Evolutionary conservation across 2,113 vertebrate genomes (phyloP).

Genomic region (Orycteropus afer): DNA sequence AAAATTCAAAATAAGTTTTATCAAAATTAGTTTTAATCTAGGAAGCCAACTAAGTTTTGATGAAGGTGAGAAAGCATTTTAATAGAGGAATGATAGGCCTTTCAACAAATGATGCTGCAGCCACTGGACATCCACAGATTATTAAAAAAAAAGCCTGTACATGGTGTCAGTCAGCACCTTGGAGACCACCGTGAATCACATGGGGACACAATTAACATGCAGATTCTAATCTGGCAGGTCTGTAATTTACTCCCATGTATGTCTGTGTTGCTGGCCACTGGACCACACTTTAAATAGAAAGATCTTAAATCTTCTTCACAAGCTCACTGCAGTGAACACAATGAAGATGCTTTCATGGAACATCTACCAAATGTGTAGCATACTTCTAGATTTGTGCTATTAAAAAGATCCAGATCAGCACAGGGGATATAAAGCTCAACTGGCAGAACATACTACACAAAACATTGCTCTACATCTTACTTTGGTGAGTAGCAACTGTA

Average conservation of each 20-base stretch:
- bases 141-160: background rate
- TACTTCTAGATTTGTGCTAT: background rate
- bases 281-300: background rate
- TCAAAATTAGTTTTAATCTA: too few species aligned
- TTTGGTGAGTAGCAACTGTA: too few species aligned
- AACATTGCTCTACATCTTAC: too few species aligned
- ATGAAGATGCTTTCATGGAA: too few species aligned
- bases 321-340: background rate
- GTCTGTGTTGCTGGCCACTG: background rate
- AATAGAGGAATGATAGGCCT: background rate
- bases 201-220: background rate
- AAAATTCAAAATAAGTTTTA: too few species aligned
- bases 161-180: background rate
- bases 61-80: too few species aligned
- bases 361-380: too few species aligned
- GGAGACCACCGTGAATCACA: background rate
- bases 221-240: background rate
- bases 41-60: too few species aligned
- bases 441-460: too few species aligned
- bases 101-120: background rate
- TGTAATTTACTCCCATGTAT: too few species aligned
- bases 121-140: background rate
- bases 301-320: background rate
- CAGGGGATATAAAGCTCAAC: too few species aligned
- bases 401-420: too few species aligned